A percentile compares a stretch with the other conserved stretches of the same genome.
These are phyloP conservation scores for Iphiclides podalirius DNA, from an alignment of 2,888 invertebrate species.

Conservation along the genomic window DNA sequence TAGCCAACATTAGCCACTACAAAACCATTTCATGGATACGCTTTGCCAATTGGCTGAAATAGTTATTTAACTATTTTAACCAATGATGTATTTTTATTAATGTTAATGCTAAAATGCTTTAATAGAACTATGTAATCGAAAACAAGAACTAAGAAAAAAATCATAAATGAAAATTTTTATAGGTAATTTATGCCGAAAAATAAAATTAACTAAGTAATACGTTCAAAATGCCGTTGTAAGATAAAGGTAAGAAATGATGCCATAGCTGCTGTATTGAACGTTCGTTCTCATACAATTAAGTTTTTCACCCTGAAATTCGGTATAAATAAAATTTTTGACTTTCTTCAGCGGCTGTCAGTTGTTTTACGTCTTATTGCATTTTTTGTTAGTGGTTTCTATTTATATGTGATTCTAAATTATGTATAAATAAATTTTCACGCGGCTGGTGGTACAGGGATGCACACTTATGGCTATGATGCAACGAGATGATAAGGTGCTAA, in stretches of 20 bases:
- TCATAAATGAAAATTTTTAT: constrained; percentile 48
- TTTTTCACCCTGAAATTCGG: constrained; percentile 34
- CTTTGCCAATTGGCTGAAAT: constrained; percentile 24
- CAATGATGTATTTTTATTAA: constrained; percentile 13
- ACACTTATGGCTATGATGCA: constrained; percentile 69
- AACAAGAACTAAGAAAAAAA: constrained; percentile 57
- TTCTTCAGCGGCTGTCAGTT: constrained; percentile 75
- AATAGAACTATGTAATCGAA: constrained; percentile 34
- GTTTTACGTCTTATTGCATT: constrained; percentile 69
- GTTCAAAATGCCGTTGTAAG: constrained; percentile 52
- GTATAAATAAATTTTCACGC: constrained; percentile 56
- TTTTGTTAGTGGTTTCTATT: constrained; percentile 38
- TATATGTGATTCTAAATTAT: constrained; percentile 31
- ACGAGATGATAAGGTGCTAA: constrained; percentile 76
- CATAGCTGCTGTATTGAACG: constrained; percentile 6
- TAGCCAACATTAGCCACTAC: no score
- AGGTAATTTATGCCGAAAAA: constrained; percentile 51
- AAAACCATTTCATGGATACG: background rate
- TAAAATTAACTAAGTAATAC: constrained; percentile 41
- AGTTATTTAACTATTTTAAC: constrained; percentile 7
- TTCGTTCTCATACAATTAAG: constrained; percentile 11
- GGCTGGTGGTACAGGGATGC: constrained; percentile 63
- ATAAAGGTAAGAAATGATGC: constrained; percentile 48
- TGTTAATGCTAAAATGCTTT: constrained; percentile 17
- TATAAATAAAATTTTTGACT: constrained; percentile 50